Base-by-base conservation (phyloP, 2,797 vertebrate species). In the Myripristis jacobus region DNA sequence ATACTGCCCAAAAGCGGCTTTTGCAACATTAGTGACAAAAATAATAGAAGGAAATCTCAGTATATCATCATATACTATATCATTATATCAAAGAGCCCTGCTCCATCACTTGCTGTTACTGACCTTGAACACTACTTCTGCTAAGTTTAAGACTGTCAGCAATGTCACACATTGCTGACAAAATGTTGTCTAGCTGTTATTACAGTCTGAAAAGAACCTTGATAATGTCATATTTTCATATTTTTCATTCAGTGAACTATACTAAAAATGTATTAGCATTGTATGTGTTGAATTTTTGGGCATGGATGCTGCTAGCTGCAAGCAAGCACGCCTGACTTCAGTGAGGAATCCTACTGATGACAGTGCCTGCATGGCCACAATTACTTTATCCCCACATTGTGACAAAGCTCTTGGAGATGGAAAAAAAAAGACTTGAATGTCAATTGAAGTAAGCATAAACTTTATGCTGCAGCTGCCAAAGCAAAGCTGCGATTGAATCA, bases 261-360 rank as follows among this genome's bases (percentile, higher is more conserved):
- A 41, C 4, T 4, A 8, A 41, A 41, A 12, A 3, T 11, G 10
- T 18, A 31, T 9, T 3, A 48, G 18, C 11, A 1, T 19, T 8
- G 38, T 41, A 3, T 22, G 65, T n/a, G 12, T 58, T 70, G 22
- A 7, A 5, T 34, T 57, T 69, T 70, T 22, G 46, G 21, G 38
- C 13, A 41, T 12, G 13, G 38, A 41, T 15, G 13, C 38, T 12
- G 38, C 38, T 41, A 12, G 13, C 38, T 12, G 6, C 38, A 41
- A 41, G 43, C 13, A 4, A 44, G 18, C 13, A 44, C 6, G 43
- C 43, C 7, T 16, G 43, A 16, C 15, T 44, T 44, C 43, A 44
- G 15, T 44, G 1, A 16, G 43, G 43, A 44, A 18, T 18, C 3
- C 15, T 44, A 4, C n/a, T 16, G 8, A 31, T 31, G 29, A 31